Evolutionary conservation across 2,113 vertebrate species (phyloP).

Genomic region (Podarcis cretensis): DNA sequence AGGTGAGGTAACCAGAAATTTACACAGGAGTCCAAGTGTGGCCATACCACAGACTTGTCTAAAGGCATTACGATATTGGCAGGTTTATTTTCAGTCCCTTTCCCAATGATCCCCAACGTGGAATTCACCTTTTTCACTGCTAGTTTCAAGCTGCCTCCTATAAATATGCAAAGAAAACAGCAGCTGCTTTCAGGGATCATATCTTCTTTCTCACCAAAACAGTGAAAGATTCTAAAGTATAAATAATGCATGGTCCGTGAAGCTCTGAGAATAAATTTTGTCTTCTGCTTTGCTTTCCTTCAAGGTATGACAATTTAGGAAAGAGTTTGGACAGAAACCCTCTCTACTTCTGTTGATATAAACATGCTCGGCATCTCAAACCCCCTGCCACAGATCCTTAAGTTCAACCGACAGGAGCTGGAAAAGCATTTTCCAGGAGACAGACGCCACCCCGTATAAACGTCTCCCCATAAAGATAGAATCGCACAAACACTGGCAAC

Average conservation of each 20-base stretch:
- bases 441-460: constrained; percentile 66
- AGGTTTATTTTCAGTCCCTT: no score
- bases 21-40: no score
- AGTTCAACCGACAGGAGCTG: constrained; percentile 75
- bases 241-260: constrained; percentile 78
- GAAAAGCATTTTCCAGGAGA: constrained; percentile 75
- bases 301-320: constrained; percentile 74
- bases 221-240: constrained; percentile 74
- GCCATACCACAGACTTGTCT: no score
- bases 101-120: no score
- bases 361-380: constrained; percentile 64
- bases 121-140: constrained; percentile 14
- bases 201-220: constrained; percentile 72
- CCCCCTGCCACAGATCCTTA: constrained; percentile 66
- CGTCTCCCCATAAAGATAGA: constrained; percentile 65
- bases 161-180: constrained; percentile 72
- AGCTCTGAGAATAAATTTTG: constrained; percentile 77
- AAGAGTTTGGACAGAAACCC: constrained; percentile 52
- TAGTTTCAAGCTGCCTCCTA: constrained; percentile 67
- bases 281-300: constrained; percentile 78
- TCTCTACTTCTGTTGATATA: constrained; percentile 71
- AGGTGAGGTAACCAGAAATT: no score
- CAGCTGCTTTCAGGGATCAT: constrained; percentile 69
- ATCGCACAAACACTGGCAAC: constrained; percentile 61
- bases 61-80: no score